Evolutionary conservation across 2,888 invertebrate genomes (phyloP).

Genomic region (Meandrusa payeni): DNA sequence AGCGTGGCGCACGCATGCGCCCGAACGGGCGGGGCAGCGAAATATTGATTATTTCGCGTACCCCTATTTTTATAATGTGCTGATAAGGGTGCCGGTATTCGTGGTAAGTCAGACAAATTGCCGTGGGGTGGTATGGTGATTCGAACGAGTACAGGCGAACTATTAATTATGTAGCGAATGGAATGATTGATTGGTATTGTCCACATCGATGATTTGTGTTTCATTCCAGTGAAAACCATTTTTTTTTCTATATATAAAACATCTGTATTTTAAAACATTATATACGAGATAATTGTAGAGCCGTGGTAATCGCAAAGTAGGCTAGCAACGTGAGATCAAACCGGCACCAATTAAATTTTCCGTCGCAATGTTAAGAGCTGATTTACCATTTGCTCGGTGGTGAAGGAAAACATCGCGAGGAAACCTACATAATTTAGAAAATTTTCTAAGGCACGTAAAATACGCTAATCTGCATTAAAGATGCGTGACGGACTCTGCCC

Average conservation of each 20-base stretch:
- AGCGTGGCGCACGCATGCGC: conserved; percentile 69
- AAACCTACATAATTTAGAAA: too few relatives aligned
- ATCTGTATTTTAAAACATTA: too few relatives aligned
- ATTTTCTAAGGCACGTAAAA: too few relatives aligned
- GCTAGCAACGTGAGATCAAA: too few relatives aligned
- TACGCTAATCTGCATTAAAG: too few relatives aligned
- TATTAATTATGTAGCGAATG: conserved; percentile 71
- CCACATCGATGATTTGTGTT: conserved; percentile 35
- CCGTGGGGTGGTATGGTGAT: conserved; percentile 54
- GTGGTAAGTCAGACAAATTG: conserved; percentile 65
- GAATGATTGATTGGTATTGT: conserved; percentile 68
- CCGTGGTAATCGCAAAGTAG: too few relatives aligned
- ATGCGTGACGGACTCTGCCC: too few relatives aligned
- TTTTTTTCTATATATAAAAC: conserved; percentile 5
- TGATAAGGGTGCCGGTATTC: conserved; percentile 64
- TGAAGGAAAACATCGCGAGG: too few relatives aligned
- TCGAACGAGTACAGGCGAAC: conserved; percentile 41
- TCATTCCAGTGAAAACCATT: conserved; percentile 2
- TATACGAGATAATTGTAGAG: too few relatives aligned
- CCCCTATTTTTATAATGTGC: conserved; percentile 65
- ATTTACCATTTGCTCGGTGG: too few relatives aligned
- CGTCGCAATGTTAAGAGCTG: too few relatives aligned
- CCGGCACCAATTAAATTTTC: too few relatives aligned
- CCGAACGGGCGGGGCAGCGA: conserved; percentile 56
- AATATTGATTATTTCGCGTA: conserved; percentile 69